Evolutionary conservation across 2,113 vertebrate species (phyloP), one percentile per base, ranked within the genome.

Genomic region (Petrocephalus microphthalmus): DNA sequence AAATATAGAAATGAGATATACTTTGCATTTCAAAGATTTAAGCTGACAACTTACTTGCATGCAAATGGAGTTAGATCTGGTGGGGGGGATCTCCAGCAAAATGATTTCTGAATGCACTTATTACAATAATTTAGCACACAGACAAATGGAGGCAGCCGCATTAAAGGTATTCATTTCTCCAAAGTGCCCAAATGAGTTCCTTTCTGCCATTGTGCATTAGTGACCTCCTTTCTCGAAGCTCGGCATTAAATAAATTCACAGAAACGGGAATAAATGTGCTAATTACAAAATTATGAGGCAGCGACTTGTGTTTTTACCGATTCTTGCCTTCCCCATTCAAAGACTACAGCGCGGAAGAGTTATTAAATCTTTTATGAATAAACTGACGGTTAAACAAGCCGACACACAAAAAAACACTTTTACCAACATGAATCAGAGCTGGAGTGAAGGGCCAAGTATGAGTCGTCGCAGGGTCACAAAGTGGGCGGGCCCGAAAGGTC

Each of bases 1-100:
- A 97, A 97, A 97, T 96, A 97, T 97, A 97, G 96, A 97, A 97
- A 97, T 96, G 96, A 97, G 96, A 97, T 97, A 97, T 96, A 97
- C 96, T 97, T 97, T 97, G 96, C 96, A 97, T 97, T 97, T 97
- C 96, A 97, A 97, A 97, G 97, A 97, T 96, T 96, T 96, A 96
- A 96, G 96, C 96, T 96, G 96, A 97, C 96, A 97, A 96, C 96
- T 97, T 97, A 96, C 96, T 97, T 95, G 96, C 96, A 97, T 97
- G 96, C 96, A 97, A 97, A 97, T 97, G 96, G 96, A 96, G 96
- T 95, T 94, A 95, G 96, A 96, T 96, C 96, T 96, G 96, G 96
- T 96, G 96, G 96, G 96, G 96, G 96, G 96, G 96, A 97, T 96
- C 96, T 96, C 95, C 96, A 97, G 96, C 96, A 95, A 96, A 97